A percentile compares a stretch with the other conserved stretches of the same genome.
Conservation (phyloP, 2,797 vertebrate genomes). For the Schizopygopsis pylzovi region DNA sequence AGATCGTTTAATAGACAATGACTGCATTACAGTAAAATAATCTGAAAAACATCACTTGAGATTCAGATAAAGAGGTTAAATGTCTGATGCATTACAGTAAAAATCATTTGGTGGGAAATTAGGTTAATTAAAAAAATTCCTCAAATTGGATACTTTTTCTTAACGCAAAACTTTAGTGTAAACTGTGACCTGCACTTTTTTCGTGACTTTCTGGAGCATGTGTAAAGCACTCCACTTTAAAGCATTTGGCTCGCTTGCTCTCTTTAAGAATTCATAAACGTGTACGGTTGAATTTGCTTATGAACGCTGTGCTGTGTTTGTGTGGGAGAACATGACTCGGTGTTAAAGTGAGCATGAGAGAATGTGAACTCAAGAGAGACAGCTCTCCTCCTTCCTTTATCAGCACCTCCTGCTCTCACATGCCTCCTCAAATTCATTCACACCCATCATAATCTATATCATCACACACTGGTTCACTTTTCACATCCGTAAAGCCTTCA, state of each 20-base stretch:
- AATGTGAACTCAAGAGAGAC: slow-evolving; percentile 29
- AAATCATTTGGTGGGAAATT: not conserved
- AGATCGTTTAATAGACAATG: not conserved
- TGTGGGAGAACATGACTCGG: slow-evolving; percentile 31
- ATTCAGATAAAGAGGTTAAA: not conserved
- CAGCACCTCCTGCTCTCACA: slow-evolving; percentile 9
- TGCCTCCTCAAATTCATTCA: slow-evolving; percentile 23
- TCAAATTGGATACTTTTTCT: not conserved
- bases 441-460: not conserved
- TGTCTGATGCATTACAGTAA: not conserved
- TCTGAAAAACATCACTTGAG: not conserved
- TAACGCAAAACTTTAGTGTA: not conserved
- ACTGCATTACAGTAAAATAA: not conserved
- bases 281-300: slow-evolving; percentile 17
- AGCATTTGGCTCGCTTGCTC: not conserved
- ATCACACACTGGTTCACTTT: not conserved
- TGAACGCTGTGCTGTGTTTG: slow-evolving; percentile 1
- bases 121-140: not conserved
- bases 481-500: not conserved
- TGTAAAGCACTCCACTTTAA: not conserved
- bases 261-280: slow-evolving; percentile 30
- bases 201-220: not conserved
- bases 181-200: slow-evolving; percentile 1
- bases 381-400: slow-evolving; percentile 13
- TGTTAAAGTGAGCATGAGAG: slow-evolving; percentile 40